phyloP scores from a whole-genome alignment of 2,113 vertebrate genomes.

The Ranitomeya variabilis region DNA sequence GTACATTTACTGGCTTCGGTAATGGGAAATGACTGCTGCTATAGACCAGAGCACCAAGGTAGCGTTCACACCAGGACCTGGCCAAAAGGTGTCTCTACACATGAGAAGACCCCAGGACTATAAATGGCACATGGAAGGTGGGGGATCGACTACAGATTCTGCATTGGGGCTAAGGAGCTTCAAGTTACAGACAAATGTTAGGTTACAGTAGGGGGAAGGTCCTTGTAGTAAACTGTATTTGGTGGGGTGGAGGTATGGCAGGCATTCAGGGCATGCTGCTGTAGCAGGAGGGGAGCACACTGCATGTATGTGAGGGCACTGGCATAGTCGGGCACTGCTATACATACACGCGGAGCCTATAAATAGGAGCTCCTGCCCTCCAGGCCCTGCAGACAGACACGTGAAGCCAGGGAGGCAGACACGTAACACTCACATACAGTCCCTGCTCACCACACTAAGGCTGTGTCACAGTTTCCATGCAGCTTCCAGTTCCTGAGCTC shows the following conservation, averaged over 20 bases:
- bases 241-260: background rate
- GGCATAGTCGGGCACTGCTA: background rate
- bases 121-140: too few relatives aligned
- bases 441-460: background rate
- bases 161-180: background rate
- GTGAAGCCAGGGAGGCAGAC: background rate
- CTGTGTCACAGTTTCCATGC: constrained; percentile 45
- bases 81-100: too few relatives aligned
- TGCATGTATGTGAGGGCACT: background rate
- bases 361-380: background rate
- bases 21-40: too few relatives aligned
- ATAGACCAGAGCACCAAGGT: too few relatives aligned
- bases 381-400: constrained; percentile 5
- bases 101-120: too few relatives aligned
- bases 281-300: background rate
- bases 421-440: background rate
- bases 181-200: constrained; percentile 3
- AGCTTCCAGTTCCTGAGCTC: background rate
- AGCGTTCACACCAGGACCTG: too few relatives aligned
- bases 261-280: background rate
- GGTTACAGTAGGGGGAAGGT: background rate
- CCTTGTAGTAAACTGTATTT: background rate
- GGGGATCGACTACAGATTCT: background rate
- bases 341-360: background rate
- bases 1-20: too few relatives aligned